Base-by-base conservation (phyloP, 2,888 invertebrate genomes). In the Griposia aprilina region DNA sequence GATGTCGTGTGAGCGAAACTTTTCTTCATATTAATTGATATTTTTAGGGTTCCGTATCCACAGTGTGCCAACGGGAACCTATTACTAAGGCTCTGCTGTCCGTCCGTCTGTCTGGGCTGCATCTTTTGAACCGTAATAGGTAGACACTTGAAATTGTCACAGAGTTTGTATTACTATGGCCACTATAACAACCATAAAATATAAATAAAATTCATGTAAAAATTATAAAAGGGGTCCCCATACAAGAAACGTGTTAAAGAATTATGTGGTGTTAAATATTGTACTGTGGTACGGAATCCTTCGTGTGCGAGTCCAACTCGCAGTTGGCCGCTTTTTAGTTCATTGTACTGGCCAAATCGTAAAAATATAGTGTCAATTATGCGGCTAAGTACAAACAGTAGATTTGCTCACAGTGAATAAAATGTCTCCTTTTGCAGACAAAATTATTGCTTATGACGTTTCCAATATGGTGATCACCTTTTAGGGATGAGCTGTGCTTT, bases 1-100 rank as follows among this genome's bases (percentile, higher is more conserved):
- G 89, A 80, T 86, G n/a, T 71, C 36, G 69, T 68, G 60, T 66
- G 72, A 83, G 87, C 76, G 90, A 91, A 91, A 91, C 90, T 90
- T 90, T 82, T 80, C 80, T 79, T 76, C 73, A 72, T 82, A 87
- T 89, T 90, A 91, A 91, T 91, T 91, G 85, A 91, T 87, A 88
- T 91, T 90, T 89, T 69, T 69, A 69, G 36, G 69, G 69, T n/a
- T 36, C 36, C 6, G 15, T 57, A 17, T 4, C 11, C 7, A 30
- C 30, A 30, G 23, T 6, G 4, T 69, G 17, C 0, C 15, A 50
- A 17, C 23, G 2, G 15, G 6, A 8, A 23, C 30, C 8, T 68
- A 20, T 26, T 20, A 26, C 8, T 26, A 45, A 30, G 50, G 50
- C 15, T 30, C 8, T 2, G 15, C 15, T 68, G 23, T 30, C 2